These are phyloP conservation scores for Orthonyx spaldingii DNA, from an alignment of 2,113 vertebrate genomes.

Conservation along the genomic window DNA sequence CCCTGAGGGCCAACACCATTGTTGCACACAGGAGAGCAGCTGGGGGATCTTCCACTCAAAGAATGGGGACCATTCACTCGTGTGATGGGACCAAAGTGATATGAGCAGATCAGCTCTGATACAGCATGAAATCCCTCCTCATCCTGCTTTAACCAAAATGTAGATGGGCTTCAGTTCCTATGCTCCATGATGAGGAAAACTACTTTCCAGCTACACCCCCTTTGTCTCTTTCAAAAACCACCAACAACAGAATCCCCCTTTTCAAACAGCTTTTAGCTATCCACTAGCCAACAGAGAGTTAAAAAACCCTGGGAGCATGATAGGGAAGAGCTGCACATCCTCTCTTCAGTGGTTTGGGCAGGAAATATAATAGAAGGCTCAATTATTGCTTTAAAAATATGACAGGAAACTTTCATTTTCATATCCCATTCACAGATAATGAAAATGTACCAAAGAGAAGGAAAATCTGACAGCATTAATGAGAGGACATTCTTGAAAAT, in stretches of 20 bases:
- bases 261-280: neutral
- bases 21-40: neutral
- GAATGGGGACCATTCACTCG: neutral
- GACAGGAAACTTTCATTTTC: slow-evolving; percentile 37
- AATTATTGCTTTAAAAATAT: slow-evolving; percentile 26
- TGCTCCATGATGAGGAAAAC: neutral
- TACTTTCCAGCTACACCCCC: neutral
- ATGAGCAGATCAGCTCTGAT: neutral
- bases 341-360: neutral
- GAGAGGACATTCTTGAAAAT: slow-evolving; percentile 46
- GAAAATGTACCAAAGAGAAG: neutral
- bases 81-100: neutral
- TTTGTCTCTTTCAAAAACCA: neutral
- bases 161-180: neutral
- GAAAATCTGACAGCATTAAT: slow-evolving; percentile 35
- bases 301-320: neutral
- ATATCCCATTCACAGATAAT: slow-evolving; percentile 16
- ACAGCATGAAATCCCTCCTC: neutral
- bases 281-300: neutral
- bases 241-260: neutral
- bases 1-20: neutral
- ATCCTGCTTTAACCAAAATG: neutral
- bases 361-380: slow-evolving; percentile 12
- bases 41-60: neutral
- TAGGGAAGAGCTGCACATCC: neutral